Base-by-base conservation (phyloP, 1,140 invertebrate species). In the Drosophila ananassae region DNA sequence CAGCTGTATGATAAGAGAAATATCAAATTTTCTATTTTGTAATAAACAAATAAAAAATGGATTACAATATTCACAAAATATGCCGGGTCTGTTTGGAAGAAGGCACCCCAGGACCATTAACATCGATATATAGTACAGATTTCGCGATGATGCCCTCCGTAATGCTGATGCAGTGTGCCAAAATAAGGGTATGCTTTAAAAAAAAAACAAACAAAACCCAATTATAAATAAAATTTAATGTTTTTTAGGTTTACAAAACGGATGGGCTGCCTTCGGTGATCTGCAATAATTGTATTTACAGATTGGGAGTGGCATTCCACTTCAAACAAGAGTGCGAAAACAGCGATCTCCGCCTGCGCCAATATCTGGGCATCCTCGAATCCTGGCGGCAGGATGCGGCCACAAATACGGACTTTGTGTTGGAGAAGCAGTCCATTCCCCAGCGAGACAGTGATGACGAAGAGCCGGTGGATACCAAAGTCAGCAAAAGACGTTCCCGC, bases 251-350 rank as follows among this genome's bases (percentile, higher is more conserved):
- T 52, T 90, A 92, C 57, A 93, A 93, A 90, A 93, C 93, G 51
- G 95, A 95, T 92, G 94, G 94, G n/a, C 72, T 95, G 30, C 94
- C 95, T 1, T 92, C 94, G 28, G 93, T 94, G 60, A 94, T 95
- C 52, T 95, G 95, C 58, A 94, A 94, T 59, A 94, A 94, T 71
- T 95, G 95, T 73, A 92, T 95, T 5, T 94, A 94, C 46, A 93
- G 94, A 48, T 77, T 95, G 32, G 94, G 94, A 24, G 92, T 94
- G 10, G 94, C 95, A 8, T 95, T 94, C 82, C 94, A 95, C 77
- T 95, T 95, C 61, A 95, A 95, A 85, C 94, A 94, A 67, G 93
- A 94, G 62, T 95, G 94, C 80, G 94, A 95, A 84, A 94, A 93
- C 55, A 94, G 94, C 1, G 94, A 95, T 87, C 80, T 94, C 22